Base-by-base conservation (phyloP, 1,140 invertebrate species). In the Scaptomyza montana region DNA sequence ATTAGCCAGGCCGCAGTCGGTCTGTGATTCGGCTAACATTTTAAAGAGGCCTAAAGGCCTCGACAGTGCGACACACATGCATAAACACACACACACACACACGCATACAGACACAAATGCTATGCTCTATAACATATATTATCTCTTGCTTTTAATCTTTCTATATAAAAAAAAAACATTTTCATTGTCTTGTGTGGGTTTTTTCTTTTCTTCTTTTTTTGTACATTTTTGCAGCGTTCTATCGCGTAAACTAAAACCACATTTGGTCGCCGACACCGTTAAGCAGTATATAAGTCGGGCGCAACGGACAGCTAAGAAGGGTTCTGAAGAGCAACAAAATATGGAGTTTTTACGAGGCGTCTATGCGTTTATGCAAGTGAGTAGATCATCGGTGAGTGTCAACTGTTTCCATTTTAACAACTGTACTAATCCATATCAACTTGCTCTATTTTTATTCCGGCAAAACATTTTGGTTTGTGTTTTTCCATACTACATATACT, bases 331-430 rank as follows among this genome's bases (percentile, higher is more conserved):
- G 73, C 89, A 92, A 78, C 90, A 92, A 90, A 90, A 81, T 91
- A 92, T 92, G 91, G 91, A 92, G 90, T 92, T 92, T 92, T 92
- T 92, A 92, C 91, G 91, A 65, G 91, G 91, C 65, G 91, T 92
- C 77, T 92, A 92, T 92, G 91, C 91, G 90, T 92, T 92, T 92
- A 92, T 92, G 91, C 91, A 92, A 92, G 91, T 92, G 90, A 92
- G 91, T 92, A 92, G 91, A 92, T 92, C 91, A 92, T 92, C 91
- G 91, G 91, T 92, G 87, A 92, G 91, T 92, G 90, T 92, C 89
- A 77, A 89, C 69, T 81, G 69, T 90, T 90, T 85, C 89, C 78
- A 86, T 74, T 82, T 65, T 87, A 89, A 90, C 87, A 90, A 90
- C 47, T 78, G 74, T 92, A 92, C 91, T 92, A 92, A 92, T 92